Conservation (phyloP, 2,113 vertebrate genomes). For the Albula goreensis region DNA sequence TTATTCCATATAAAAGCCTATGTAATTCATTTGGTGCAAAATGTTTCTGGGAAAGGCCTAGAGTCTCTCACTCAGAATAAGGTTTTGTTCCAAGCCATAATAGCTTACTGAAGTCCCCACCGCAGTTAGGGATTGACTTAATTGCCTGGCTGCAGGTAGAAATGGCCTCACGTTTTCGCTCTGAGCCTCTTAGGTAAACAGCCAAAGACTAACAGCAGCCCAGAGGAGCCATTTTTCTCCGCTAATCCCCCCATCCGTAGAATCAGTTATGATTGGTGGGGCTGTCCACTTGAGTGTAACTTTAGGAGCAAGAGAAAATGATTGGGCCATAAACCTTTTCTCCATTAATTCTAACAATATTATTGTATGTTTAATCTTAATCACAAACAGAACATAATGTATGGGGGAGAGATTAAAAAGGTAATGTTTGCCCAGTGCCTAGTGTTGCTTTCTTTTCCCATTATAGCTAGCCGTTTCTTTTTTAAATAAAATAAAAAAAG, state of each 20-base stretch:
- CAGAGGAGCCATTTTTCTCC: conserved; percentile 38
- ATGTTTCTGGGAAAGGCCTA: no score
- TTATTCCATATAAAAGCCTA: background rate
- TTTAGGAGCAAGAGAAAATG: conserved; percentile 42
- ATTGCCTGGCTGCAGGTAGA: conserved; percentile 15
- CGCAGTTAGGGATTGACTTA: conserved; percentile 17
- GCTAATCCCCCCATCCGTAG: conserved; percentile 31
- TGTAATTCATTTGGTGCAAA: conserved; percentile 6
- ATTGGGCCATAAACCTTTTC: conserved; percentile 37
- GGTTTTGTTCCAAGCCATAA: background rate
- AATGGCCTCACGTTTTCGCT: conserved; percentile 36
- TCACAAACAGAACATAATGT: conserved; percentile 30
- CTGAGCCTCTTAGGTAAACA: conserved; percentile 47
- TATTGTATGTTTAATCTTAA: conserved; percentile 36
- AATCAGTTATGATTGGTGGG: conserved; percentile 53
- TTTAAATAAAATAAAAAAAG: background rate
- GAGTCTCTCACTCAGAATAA: background rate
- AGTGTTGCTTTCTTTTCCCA: conserved; percentile 9
- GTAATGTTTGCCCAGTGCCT: conserved; percentile 50
- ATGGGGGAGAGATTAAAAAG: conserved; percentile 36
- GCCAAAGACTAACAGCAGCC: conserved; percentile 36
- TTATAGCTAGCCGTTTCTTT: background rate
- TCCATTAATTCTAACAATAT: conserved; percentile 32
- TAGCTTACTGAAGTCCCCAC: background rate
- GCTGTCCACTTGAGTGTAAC: conserved; percentile 22